Percentiles rank a stretch among this genome's conserved stretches.
Conservation (phyloP, 2,888 invertebrate species). For the Macrosiphum euphorbiae region DNA sequence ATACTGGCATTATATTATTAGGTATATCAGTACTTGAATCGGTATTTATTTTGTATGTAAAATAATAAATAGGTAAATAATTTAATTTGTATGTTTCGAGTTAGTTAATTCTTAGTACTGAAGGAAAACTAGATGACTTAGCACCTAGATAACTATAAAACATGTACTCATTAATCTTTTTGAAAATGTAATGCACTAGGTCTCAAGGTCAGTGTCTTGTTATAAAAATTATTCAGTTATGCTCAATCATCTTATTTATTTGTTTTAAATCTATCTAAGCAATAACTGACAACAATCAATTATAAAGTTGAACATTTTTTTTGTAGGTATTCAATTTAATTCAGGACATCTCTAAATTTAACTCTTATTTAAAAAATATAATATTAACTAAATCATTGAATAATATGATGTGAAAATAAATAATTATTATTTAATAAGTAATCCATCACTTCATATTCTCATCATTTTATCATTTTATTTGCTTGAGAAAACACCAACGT, state of each 20-base stretch:
- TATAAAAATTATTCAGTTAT: background rate
- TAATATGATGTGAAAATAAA: background rate
- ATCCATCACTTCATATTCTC: background rate
- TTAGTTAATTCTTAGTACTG: background rate
- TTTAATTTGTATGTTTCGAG: background rate
- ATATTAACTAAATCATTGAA: background rate
- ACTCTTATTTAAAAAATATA: background rate
- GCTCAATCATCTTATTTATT: background rate
- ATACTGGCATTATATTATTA: background rate
- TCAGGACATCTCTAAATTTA: background rate
- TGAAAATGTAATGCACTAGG: background rate
- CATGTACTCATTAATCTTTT: background rate
- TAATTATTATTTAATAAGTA: background rate
- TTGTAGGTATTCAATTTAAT: background rate
- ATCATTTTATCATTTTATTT: background rate
- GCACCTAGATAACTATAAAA: background rate
- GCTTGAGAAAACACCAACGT: background rate
- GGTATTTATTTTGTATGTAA: background rate
- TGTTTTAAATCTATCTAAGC: background rate
- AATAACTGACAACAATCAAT: background rate
- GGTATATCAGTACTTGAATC: background rate
- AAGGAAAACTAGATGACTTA: background rate
- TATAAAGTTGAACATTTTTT: background rate
- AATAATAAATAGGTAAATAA: background rate
- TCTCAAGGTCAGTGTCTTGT: background rate